Evolutionary conservation across 2,113 vertebrate genomes (phyloP).

Genomic region (Isichthys henryi): DNA sequence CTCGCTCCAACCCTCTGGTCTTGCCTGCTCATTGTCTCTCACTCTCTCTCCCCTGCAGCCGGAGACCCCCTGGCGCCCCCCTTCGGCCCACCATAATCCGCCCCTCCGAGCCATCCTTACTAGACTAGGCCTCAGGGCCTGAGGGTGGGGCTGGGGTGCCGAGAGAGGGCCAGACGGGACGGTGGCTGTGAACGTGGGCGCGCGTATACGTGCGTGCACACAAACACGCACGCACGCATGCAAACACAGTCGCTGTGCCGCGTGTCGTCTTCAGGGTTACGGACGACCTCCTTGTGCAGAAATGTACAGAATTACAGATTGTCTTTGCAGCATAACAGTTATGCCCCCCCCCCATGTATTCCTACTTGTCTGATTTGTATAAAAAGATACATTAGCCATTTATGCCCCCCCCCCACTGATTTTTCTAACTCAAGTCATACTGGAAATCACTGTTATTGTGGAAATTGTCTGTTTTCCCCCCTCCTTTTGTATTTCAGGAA

Average conservation of each 20-base stretch:
- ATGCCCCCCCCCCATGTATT: background rate
- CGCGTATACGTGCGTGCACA: background rate
- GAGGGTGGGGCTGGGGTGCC: constrained; percentile 27
- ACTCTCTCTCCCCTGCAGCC: constrained; percentile 71
- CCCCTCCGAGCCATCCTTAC: constrained; percentile 84
- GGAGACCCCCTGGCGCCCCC: constrained; percentile 88
- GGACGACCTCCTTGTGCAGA: background rate
- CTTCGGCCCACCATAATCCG: constrained; percentile 90
- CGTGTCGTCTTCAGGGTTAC: background rate
- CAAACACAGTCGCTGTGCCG: background rate
- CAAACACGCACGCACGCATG: background rate
- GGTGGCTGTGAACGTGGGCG: background rate
- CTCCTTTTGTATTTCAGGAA: constrained; percentile 43
- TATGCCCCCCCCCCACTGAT: constrained; percentile 20
- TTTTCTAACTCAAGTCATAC: constrained; percentile 46
- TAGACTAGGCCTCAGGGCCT: constrained; percentile 69
- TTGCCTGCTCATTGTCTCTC: constrained; percentile 38
- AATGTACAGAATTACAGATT: constrained; percentile 1
- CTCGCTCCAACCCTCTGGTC: constrained; percentile 3
- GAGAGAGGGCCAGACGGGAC: background rate
- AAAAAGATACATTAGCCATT: background rate
- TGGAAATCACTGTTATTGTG: constrained; percentile 41
- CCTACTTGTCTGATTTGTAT: background rate
- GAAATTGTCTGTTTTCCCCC: constrained; percentile 23
- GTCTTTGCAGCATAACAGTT: background rate